Evolutionary conservation across 2,113 vertebrate species (phyloP).

Genomic region (Gymnocephalus cernua): DNA sequence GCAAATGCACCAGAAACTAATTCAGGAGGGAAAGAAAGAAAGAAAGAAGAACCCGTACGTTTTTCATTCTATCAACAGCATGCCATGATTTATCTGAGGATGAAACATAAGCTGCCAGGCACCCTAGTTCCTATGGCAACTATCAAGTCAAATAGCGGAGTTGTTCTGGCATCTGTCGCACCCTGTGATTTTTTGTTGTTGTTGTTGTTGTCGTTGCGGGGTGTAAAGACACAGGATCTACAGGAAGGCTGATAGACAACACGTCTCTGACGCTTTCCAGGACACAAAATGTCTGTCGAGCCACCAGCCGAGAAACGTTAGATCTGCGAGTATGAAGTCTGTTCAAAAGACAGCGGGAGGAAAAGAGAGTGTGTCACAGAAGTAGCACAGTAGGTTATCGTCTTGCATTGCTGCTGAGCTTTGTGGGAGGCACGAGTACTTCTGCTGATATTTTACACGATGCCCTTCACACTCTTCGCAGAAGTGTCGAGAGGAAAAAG

Average conservation of each 20-base stretch:
- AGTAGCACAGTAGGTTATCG: slow-evolving; percentile 36
- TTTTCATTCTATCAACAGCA: slow-evolving; percentile 74
- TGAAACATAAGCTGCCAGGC: slow-evolving; percentile 81
- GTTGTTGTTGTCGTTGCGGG: background rate
- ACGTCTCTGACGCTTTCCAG: slow-evolving; percentile 72
- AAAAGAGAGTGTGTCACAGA: slow-evolving; percentile 22
- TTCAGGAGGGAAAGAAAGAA: slow-evolving; percentile 42
- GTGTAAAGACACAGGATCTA: slow-evolving; percentile 75
- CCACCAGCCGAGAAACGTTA: slow-evolving; percentile 60
- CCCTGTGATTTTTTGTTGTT: slow-evolving; percentile 56
- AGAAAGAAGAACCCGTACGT: slow-evolving; percentile 49
- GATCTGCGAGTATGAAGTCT: slow-evolving; percentile 48
- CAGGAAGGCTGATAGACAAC: slow-evolving; percentile 70
- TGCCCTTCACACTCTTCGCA: background rate
- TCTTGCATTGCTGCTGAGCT: slow-evolving; percentile 18
- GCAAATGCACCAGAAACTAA: slow-evolving; percentile 78
- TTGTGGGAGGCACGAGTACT: slow-evolving; percentile 20
- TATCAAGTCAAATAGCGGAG: slow-evolving; percentile 79
- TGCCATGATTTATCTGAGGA: slow-evolving; percentile 79
- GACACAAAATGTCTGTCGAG: slow-evolving; percentile 76
- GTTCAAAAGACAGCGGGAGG: slow-evolving; percentile 38
- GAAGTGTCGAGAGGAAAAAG: slow-evolving; percentile 2
- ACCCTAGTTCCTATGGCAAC: slow-evolving; percentile 81
- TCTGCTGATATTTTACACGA: background rate
- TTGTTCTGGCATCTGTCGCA: slow-evolving; percentile 76